These are phyloP conservation scores for Takifugu rubripes DNA, from an alignment of 2,797 vertebrate species.

Conservation along the genomic window DNA sequence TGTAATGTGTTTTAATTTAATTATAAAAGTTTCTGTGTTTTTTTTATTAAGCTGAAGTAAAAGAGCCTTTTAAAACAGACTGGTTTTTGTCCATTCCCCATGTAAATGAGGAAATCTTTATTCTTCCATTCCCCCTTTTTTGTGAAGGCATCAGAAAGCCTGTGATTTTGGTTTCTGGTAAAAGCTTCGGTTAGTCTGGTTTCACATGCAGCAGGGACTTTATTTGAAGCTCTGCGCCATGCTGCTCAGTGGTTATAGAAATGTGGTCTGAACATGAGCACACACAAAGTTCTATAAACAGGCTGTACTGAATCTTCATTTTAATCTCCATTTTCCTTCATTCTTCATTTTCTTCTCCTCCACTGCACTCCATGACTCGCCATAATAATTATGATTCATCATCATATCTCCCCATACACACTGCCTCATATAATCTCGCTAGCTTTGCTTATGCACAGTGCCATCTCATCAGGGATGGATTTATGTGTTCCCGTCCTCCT, in stretches of 20 bases:
- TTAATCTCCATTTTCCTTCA: not conserved
- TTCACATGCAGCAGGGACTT: conserved; percentile 46
- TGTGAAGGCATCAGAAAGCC: conserved; percentile 57
- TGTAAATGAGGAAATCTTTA: conserved; percentile 43
- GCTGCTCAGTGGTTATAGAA: conserved; percentile 62
- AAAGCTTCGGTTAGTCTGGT: conserved; percentile 34
- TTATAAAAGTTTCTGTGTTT: conserved; percentile 1
- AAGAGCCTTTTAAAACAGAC: conserved; percentile 13
- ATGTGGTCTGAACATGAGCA: conserved; percentile 47
- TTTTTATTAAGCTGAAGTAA: conserved; percentile 20
- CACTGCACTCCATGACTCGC: conserved; percentile 34
- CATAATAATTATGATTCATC: conserved; percentile 54
- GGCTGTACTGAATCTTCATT: conserved; percentile 26
- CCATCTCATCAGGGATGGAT: conserved; percentile 56
- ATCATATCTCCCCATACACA: conserved; percentile 40
- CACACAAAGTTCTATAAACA: conserved; percentile 21
- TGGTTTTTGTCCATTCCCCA: conserved; percentile 18
- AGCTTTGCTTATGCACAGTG: conserved; percentile 27
- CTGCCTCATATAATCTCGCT: conserved; percentile 49
- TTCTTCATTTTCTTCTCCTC: conserved; percentile 5
- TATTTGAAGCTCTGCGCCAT: conserved; percentile 54
- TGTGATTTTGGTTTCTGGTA: conserved; percentile 63
- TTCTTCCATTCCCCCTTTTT: conserved; percentile 38
- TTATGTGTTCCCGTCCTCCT: conserved; percentile 56
- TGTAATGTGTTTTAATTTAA: not conserved